These are phyloP conservation scores for Argopecten irradians DNA, from an alignment of 1,140 invertebrate genomes.

Conservation along the genomic window DNA sequence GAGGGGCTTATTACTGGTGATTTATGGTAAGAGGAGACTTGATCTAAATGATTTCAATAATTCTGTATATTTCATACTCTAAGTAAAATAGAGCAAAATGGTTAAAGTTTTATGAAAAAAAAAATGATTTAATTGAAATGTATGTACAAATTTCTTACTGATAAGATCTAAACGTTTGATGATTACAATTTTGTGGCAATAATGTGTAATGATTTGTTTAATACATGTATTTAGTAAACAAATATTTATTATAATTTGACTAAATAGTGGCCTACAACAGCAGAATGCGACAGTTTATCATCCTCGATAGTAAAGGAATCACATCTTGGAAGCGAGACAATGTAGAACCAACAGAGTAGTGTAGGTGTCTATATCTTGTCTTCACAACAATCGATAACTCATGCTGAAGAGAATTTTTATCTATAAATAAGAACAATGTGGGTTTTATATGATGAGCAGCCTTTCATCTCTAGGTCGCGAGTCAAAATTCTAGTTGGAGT, in stretches of 20 bases:
- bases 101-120: neutral
- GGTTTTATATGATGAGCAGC: too few relatives aligned
- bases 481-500: too few relatives aligned
- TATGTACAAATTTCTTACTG: neutral
- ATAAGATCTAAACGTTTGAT: neutral
- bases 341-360: slow-evolving; percentile 45
- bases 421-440: too few relatives aligned
- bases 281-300: slow-evolving; percentile 72
- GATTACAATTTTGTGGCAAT: too few relatives aligned
- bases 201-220: neutral
- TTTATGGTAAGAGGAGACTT: too few relatives aligned
- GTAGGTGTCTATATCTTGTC: too few relatives aligned
- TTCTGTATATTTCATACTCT: too few relatives aligned
- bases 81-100: too few relatives aligned
- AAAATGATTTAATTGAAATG: neutral
- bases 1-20: neutral
- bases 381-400: too few relatives aligned
- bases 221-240: neutral
- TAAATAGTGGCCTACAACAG: slow-evolving; percentile 71
- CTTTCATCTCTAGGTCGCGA: too few relatives aligned
- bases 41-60: too few relatives aligned
- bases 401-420: too few relatives aligned
- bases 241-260: neutral
- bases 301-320: slow-evolving; percentile 73
- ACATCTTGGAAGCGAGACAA: slow-evolving; percentile 72